A percentile compares a stretch with the other conserved stretches of the same genome.
These are phyloP conservation scores for Nyctibius bracteatus DNA, from an alignment of 2,113 vertebrate genomes.

Conservation along the genomic window DNA sequence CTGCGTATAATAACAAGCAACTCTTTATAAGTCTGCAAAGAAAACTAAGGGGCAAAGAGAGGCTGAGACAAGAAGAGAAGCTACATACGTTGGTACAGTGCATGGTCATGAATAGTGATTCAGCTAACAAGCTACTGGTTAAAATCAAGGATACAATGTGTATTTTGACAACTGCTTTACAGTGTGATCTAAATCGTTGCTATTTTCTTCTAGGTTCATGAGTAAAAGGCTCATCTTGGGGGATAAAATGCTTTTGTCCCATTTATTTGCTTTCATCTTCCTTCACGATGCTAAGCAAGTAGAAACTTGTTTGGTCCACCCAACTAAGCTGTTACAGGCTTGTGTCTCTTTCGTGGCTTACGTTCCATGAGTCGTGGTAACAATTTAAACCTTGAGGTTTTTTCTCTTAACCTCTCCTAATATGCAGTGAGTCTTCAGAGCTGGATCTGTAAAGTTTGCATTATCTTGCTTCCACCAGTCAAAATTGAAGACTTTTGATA, in stretches of 20 bases:
- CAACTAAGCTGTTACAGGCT: not conserved
- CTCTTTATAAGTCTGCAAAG: constrained; percentile 10
- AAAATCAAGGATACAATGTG: not conserved
- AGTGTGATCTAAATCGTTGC: not conserved
- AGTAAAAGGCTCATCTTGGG: not conserved
- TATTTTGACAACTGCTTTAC: not conserved
- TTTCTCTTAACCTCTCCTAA: not conserved
- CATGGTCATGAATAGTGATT: not conserved
- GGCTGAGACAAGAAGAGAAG: not conserved
- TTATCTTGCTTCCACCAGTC: not conserved
- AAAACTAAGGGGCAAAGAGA: constrained; percentile 26
- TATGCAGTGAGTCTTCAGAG: not conserved
- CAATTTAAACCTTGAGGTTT: not conserved
- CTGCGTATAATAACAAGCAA: constrained; percentile 51
- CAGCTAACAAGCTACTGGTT: not conserved
- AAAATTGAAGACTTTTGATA: not conserved
- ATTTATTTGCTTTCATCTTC: not conserved
- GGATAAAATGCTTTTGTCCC: not conserved
- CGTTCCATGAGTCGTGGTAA: not conserved
- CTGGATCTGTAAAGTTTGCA: not conserved
- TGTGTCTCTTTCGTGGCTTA: not conserved
- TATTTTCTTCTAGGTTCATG: not conserved
- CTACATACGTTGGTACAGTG: not conserved
- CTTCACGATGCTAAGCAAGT: not conserved
- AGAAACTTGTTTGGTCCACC: not conserved